Base-by-base conservation (phyloP, 2,888 invertebrate genomes). In the Campaea margaritaria region DNA sequence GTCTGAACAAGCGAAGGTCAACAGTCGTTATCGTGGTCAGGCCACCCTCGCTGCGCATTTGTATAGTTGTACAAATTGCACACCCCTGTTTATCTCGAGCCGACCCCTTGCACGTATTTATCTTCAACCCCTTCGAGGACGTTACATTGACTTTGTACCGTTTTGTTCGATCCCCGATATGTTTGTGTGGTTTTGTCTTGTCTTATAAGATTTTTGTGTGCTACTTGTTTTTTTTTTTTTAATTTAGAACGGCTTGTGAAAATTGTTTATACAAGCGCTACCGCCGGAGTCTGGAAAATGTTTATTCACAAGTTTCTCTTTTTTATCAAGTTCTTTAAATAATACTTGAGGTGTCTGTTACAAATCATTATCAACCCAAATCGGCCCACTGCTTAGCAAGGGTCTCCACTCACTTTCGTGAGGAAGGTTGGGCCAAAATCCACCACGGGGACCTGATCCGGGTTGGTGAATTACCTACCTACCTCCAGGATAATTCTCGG, bases 1-100 rank as follows among this genome's bases (percentile, higher is more conserved):
- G 48, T 47, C 15, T 41, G 31, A 54, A 59, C 54, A 49, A 44
- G 46, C 55, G 59, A 69, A 69, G 69, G 69, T 69, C 69, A 69
- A 69, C 63, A 67, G 56, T 48, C 60, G 61, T 59, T 54, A 49
- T 55, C 55, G 58, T 53, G 64, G 67, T 67, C 68, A 60, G 61
- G 53, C 58, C 55, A 57, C 50, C 56, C 63, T 58, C 69, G 68
- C 76, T 86, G 85, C 81, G 81, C 87, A 86, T 88, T 90, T 87
- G 85, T 86, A 78, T 83, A 82, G 85, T 77, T 76, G 81, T 86
- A 91, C 91, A 91, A 91, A 92, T 91, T 90, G 91, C 83, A 81
- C 87, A 76, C 83, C 88, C 82, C 85, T 91, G 89, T 91, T 89
- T 90, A 89, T 87, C 89, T 87, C 75, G 77, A 81, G 73, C 78